A percentile compares a stretch with the other conserved stretches of the same genome.
These are phyloP conservation scores for Lacerta bilineata DNA, from an alignment of 2,797 vertebrate genomes.

Conservation along the genomic window DNA sequence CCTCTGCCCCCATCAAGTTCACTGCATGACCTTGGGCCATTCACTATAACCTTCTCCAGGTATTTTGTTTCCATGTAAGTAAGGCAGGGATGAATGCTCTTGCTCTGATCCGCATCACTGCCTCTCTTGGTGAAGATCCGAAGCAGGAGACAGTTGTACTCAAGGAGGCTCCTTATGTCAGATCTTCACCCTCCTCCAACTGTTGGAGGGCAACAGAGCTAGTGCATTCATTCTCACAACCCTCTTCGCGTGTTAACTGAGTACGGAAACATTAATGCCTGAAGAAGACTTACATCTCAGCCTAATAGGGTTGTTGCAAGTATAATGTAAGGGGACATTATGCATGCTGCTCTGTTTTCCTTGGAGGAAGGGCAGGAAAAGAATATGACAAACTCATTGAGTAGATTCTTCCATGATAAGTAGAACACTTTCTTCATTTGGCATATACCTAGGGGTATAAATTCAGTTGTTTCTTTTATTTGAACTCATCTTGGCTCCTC, in stretches of 20 bases:
- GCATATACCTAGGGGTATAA: slow-evolving; percentile 18
- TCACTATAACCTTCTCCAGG: background rate
- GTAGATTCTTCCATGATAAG: background rate
- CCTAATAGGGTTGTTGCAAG: background rate
- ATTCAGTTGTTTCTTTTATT: slow-evolving; percentile 34
- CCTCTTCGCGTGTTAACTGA: no score
- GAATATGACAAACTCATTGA: background rate
- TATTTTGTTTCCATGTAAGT: background rate
- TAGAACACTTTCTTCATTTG: slow-evolving; percentile 3
- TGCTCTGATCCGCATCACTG: no score
- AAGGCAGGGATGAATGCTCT: no score
- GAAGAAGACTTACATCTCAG: background rate
- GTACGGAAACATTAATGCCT: no score
- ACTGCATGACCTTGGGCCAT: background rate
- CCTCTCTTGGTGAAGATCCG: no score
- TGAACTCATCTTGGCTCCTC: slow-evolving; percentile 10
- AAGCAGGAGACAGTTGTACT: background rate
- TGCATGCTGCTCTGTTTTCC: background rate
- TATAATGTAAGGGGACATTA: background rate
- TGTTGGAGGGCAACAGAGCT: no score
- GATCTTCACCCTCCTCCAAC: no score
- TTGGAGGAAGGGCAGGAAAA: background rate
- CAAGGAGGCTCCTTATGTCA: background rate
- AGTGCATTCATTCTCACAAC: no score
- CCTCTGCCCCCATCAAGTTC: background rate